phyloP scores from a whole-genome alignment of 2,797 vertebrate species.

The Premnoplex brunnescens region DNA sequence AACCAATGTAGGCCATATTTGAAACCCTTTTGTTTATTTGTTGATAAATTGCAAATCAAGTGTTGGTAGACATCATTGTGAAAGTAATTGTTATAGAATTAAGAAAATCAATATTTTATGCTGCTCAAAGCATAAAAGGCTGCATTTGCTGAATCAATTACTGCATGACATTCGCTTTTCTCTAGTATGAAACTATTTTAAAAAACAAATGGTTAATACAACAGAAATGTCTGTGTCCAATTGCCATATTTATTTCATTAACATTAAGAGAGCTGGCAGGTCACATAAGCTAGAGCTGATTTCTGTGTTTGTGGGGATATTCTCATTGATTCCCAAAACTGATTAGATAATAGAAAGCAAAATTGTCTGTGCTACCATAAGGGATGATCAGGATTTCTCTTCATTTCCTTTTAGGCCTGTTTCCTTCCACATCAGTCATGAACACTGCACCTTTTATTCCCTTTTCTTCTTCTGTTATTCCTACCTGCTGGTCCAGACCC shows the following conservation, averaged over 20 bases:
- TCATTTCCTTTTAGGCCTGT: neutral
- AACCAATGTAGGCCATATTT: neutral
- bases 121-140: neutral
- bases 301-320: neutral
- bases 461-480: neutral
- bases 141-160: neutral
- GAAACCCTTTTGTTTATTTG: neutral
- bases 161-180: neutral
- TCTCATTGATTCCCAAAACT: neutral
- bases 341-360: neutral
- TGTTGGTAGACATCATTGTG: neutral
- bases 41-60: slow-evolving; percentile 4
- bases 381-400: neutral
- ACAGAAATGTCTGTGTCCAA: neutral
- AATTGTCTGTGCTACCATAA: neutral
- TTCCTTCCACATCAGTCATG: neutral
- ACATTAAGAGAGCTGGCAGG: neutral
- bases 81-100: neutral
- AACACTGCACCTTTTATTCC: neutral
- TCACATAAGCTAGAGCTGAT: neutral
- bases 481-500: neutral
- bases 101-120: neutral
- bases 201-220: neutral
- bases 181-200: neutral
- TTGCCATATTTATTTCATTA: neutral